Evolutionary conservation across 2,113 vertebrate genomes (phyloP).

Genomic region (Lamprotornis superbus): DNA sequence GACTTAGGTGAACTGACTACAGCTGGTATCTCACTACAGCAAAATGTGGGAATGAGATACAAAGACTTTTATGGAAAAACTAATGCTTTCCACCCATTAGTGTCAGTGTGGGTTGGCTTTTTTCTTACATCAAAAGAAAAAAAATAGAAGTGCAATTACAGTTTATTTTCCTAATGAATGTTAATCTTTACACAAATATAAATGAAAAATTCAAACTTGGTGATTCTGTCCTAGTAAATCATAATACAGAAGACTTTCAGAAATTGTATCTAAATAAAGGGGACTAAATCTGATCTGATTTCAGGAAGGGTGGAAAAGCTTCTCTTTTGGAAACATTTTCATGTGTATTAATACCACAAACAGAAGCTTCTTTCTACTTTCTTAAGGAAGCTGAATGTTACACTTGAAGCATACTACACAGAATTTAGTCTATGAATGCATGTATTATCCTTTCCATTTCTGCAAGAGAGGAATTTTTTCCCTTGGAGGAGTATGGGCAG

Average conservation of each 20-base stretch:
- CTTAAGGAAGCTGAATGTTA: background rate
- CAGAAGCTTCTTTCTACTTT: background rate
- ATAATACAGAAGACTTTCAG: background rate
- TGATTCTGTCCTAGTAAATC: background rate
- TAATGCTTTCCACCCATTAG: background rate
- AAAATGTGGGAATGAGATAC: background rate
- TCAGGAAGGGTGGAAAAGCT: background rate
- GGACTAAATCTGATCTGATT: background rate
- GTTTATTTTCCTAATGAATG: background rate
- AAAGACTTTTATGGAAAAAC: background rate
- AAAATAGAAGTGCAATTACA: background rate
- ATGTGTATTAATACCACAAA: conserved; percentile 1
- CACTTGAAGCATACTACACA: background rate
- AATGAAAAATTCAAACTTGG: background rate
- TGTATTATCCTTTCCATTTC: background rate
- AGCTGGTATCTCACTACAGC: background rate
- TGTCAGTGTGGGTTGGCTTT: background rate
- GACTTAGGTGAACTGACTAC: background rate
- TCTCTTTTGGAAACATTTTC: background rate
- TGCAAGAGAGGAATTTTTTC: background rate
- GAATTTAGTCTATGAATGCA: background rate
- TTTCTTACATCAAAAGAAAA: background rate
- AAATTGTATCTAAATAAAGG: background rate
- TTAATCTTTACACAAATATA: background rate
- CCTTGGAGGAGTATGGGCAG: background rate